Base-by-base conservation (phyloP, 1,140 invertebrate genomes). In the Orchestia grillus region DNA sequence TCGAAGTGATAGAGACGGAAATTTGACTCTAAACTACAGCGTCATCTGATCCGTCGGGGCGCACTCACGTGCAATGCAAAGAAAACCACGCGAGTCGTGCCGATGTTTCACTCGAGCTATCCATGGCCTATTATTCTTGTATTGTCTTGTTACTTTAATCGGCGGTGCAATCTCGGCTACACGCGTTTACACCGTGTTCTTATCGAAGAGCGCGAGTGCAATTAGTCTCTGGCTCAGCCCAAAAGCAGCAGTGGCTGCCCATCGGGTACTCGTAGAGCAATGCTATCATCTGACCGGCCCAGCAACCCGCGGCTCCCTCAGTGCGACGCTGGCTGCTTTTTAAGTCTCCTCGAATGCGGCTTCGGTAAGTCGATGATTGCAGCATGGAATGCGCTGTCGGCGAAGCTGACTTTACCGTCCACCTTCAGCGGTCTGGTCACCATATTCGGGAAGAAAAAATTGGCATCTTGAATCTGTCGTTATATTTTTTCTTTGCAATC, bases 71-170 rank as follows among this genome's bases (percentile, higher is more conserved):
- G 28, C 62, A 77, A 8, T 36, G 1, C 62, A 77, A 53, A 53
- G 87, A 90, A 41, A 90, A 41, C 88, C 88, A 42, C 15, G 36
- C 28, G 8, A 90, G 41, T 90, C 43, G 88, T 42, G 88, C 41
- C n/a, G 88, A 90, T 44, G 43, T 90, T 94, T 44, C 92, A 94
- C 92, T 94, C 44, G 19, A n/a, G 41, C 43, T 45, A 94, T 94
- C 40, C 92, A 45, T n/a, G 40, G 43, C 36, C 92, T 47, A 94
- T 94, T 44, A 94, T 94, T 94, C 92, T 94, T 94, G 92, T 94
- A 94, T 94, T 45, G 92, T 94, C 92, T 40, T 94, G 92, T 94
- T 44, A 15, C 92, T 94, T 45, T 94, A 94, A 47, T 94, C 92
- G 44, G 43, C 92, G 44, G 43, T 28, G 44, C 44, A 94, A 94